Conservation (phyloP, 2,888 invertebrate genomes). For the Camptogramma bilineatum region DNA sequence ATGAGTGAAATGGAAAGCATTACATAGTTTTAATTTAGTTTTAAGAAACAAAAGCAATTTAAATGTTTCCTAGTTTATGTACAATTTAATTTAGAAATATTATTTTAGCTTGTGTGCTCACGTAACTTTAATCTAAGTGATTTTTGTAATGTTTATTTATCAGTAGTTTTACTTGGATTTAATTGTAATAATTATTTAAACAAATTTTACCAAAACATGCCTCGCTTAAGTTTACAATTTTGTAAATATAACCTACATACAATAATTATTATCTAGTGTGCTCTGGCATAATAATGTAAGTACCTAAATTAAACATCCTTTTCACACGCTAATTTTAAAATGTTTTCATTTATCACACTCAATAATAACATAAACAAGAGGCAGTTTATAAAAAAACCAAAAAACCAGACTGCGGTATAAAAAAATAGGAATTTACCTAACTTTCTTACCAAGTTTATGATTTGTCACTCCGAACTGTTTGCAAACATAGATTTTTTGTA, state of each 20-base stretch:
- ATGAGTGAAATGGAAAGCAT: slow-evolving; percentile 54
- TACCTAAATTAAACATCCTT: slow-evolving; percentile 66
- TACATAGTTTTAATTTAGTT: slow-evolving; percentile 40
- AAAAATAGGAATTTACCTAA: too few relatives aligned
- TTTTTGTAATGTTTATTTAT: slow-evolving; percentile 34
- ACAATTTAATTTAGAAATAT: slow-evolving; percentile 57
- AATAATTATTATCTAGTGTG: slow-evolving; percentile 66
- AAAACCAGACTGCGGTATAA: too few relatives aligned
- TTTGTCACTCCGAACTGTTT: too few relatives aligned
- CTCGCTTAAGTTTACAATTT: slow-evolving; percentile 81
- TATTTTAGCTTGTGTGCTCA: slow-evolving; percentile 38
- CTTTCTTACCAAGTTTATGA: too few relatives aligned
- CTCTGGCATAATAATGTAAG: slow-evolving; percentile 72
- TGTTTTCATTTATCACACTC: slow-evolving; percentile 38
- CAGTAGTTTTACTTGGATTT: slow-evolving; percentile 57
- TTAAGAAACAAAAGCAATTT: slow-evolving; percentile 65
- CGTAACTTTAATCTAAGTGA: slow-evolving; percentile 20
- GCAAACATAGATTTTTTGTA: too few relatives aligned
- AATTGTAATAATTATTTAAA: slow-evolving; percentile 67
- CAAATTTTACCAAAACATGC: slow-evolving; percentile 83
- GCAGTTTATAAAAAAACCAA: not conserved
- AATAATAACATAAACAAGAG: not conserved
- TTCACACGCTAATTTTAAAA: slow-evolving; percentile 66
- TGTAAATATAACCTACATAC: slow-evolving; percentile 56
- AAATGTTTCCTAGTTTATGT: slow-evolving; percentile 69